These are phyloP conservation scores for Heliocidaris erythrogramma DNA, from an alignment of 35 echinoderm and acorn worm species.

Conservation along the genomic window DNA sequence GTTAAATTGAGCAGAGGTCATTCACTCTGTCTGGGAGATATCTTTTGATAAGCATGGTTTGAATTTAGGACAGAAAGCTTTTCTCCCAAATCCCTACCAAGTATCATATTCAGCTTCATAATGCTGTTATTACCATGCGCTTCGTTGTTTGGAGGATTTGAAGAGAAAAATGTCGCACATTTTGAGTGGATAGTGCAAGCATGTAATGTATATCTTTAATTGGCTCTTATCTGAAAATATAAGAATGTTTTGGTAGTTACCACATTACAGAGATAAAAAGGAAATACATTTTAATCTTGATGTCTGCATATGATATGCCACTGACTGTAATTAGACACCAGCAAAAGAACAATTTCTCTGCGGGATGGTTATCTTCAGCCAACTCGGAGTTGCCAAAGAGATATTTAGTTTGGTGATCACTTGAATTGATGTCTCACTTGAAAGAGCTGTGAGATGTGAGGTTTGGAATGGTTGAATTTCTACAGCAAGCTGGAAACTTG, in stretches of 20 bases:
- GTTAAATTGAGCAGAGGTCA: background rate
- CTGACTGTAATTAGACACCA: background rate
- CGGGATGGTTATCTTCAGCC: background rate
- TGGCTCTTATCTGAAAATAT: background rate
- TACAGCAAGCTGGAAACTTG: background rate
- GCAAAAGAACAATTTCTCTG: background rate
- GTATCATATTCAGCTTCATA: background rate
- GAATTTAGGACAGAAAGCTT: background rate
- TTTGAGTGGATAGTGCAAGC: background rate
- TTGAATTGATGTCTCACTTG: background rate
- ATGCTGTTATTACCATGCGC: background rate
- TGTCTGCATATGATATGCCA: constrained; percentile 3
- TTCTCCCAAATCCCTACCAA: background rate
- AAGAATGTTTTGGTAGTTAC: background rate
- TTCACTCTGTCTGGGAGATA: background rate
- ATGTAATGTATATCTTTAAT: constrained; percentile 14
- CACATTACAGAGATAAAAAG: background rate
- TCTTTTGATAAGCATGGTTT: too few relatives aligned
- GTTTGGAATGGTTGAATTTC: background rate
- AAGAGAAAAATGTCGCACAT: background rate
- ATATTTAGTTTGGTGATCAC: background rate
- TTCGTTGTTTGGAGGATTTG: background rate
- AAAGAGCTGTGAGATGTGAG: background rate
- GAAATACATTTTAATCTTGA: background rate
- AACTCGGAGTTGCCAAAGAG: background rate